phyloP scores from a whole-genome alignment of 2,888 invertebrate genomes.

The Ferrisia virgata region DNA sequence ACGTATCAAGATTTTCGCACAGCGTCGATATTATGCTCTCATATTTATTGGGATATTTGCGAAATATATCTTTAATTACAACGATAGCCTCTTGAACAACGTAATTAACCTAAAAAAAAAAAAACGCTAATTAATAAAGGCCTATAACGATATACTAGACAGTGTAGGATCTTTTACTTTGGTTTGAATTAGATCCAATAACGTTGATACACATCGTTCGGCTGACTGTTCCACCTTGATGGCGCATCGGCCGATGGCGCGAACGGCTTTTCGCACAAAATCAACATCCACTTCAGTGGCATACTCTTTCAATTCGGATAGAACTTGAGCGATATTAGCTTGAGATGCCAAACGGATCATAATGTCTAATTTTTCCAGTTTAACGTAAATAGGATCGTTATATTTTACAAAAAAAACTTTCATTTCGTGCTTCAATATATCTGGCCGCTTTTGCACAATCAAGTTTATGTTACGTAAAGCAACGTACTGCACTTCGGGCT shows the following conservation, averaged over 20 bases:
- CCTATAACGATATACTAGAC: no score
- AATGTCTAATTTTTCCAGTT: constrained; percentile 96
- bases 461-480: constrained; percentile 97
- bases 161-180: constrained; percentile 63
- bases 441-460: constrained; percentile 97
- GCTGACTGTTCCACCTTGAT: constrained; percentile 98
- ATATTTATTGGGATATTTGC: constrained; percentile 98
- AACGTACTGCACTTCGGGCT: constrained; percentile 98
- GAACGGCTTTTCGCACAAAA: constrained; percentile 97
- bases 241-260: constrained; percentile 97
- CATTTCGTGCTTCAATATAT: constrained; percentile 99
- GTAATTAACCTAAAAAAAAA: constrained; percentile 77
- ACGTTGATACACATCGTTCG: constrained; percentile 95
- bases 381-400: constrained; percentile 99
- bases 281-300: constrained; percentile 99
- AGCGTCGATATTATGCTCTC: constrained; percentile 99
- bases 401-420: constrained; percentile 99
- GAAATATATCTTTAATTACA: constrained; percentile 96
- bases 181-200: constrained; percentile 96
- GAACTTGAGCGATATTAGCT: constrained; percentile 94
- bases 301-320: constrained; percentile 97
- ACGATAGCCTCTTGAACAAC: constrained; percentile 99
- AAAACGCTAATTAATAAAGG: no score
- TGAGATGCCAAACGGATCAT: constrained; percentile 99
- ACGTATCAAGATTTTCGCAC: constrained; percentile 96